A percentile compares a stretch with the other conserved stretches of the same genome.
Conservation (phyloP, 2,797 vertebrate genomes). For the Spinus pinus region DNA sequence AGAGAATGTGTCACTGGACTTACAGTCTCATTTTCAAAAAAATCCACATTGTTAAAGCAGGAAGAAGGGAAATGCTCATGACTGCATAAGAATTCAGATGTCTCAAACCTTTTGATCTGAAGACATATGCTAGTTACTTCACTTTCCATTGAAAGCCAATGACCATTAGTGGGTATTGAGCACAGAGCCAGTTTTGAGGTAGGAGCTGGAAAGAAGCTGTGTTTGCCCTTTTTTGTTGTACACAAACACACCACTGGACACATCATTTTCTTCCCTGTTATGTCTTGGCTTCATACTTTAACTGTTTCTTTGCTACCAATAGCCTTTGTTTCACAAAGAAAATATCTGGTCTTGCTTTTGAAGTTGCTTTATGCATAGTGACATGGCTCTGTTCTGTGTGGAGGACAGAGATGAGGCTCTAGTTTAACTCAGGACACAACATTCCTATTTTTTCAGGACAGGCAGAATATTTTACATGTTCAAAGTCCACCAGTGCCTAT, state of each 20-base stretch:
- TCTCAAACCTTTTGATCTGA: not conserved
- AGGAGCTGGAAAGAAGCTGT: not conserved
- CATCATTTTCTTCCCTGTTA: not conserved
- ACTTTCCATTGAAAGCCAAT: not conserved
- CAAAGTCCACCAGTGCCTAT: not conserved
- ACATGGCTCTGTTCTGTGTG: not conserved
- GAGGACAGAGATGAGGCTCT: not conserved
- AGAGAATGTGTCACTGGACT: not conserved
- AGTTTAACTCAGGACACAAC: not conserved
- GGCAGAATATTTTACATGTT: accelerated
- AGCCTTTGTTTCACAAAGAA: not conserved
- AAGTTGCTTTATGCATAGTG: not conserved
- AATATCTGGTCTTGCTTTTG: not conserved
- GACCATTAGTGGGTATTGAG: accelerated
- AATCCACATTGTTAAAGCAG: not conserved
- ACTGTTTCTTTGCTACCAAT: not conserved
- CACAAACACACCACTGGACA: not conserved
- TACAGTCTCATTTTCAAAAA: not conserved
- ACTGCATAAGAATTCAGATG: not conserved
- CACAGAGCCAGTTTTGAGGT: not conserved
- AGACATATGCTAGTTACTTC: not conserved
- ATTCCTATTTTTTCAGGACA: accelerated
- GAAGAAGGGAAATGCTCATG: not conserved
- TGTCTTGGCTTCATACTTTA: not conserved
- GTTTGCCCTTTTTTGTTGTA: not conserved